These are phyloP conservation scores for Hipposideros armiger DNA, from an alignment of 2,113 vertebrate species.

Conservation along the genomic window DNA sequence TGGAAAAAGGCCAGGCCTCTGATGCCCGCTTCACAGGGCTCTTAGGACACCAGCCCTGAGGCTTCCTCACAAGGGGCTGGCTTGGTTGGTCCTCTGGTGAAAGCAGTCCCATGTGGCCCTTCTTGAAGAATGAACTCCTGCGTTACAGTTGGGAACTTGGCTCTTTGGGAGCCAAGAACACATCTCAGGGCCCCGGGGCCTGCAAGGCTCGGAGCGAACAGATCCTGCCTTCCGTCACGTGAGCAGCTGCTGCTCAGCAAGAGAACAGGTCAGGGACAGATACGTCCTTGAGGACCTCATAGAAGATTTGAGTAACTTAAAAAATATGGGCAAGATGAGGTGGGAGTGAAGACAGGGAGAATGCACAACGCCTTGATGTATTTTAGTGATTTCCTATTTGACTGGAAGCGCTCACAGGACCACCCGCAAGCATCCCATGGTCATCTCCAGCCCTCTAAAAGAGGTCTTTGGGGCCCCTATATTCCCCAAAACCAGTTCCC, in stretches of 20 bases:
- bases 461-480: neutral
- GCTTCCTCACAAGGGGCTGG: no score
- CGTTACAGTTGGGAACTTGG: rapidly evolving
- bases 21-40: rapidly evolving
- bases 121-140: neutral
- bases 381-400: neutral
- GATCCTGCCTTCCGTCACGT: rapidly evolving
- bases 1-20: neutral
- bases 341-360: rapidly evolving
- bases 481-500: neutral
- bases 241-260: neutral
- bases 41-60: neutral
- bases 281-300: neutral
- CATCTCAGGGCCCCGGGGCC: rapidly evolving
- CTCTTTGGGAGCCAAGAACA: neutral
- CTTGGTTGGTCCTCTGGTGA: rapidly evolving
- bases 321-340: neutral
- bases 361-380: rapidly evolving
- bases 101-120: no score
- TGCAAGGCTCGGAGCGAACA: rapidly evolving
- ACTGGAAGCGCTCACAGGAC: neutral
- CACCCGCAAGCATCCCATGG: neutral
- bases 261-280: neutral
- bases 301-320: neutral
- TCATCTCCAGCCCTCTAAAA: rapidly evolving